These are phyloP conservation scores for Eilema caniola DNA, from an alignment of 2,888 invertebrate genomes.

Conservation along the genomic window DNA sequence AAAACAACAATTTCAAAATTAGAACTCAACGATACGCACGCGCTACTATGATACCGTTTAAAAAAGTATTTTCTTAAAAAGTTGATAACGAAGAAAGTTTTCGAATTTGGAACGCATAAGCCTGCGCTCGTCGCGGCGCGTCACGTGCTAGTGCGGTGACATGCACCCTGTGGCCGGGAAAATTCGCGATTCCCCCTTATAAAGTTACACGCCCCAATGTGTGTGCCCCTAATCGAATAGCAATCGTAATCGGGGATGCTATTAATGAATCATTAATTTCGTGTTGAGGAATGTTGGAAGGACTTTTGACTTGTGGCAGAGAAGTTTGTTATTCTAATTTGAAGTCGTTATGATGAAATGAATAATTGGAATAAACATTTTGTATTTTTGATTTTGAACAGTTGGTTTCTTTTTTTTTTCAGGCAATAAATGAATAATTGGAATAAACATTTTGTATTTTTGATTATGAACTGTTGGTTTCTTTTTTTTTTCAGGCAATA, in stretches of 20 bases:
- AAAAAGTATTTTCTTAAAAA: constrained; percentile 34
- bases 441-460: too few species aligned
- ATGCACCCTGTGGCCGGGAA: constrained; percentile 74
- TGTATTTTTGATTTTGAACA: too few species aligned
- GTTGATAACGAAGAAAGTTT: constrained; percentile 47
- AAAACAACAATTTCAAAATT: constrained; percentile 20
- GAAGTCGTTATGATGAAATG: constrained; percentile 23
- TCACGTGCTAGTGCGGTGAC: constrained; percentile 81
- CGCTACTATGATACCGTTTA: constrained; percentile 24
- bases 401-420: too few species aligned
- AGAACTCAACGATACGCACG: constrained; percentile 22
- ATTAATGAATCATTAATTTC: constrained; percentile 82
- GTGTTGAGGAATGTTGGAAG: constrained; percentile 59
- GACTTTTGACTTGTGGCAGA: constrained; percentile 64
- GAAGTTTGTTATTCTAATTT: constrained; percentile 43
- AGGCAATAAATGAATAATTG: too few species aligned
- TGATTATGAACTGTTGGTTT: too few species aligned
- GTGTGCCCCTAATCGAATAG: constrained; percentile 75
- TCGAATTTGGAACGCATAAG: constrained; percentile 72
- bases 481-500: neutral
- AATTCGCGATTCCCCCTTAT: constrained; percentile 75
- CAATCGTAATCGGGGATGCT: constrained; percentile 71
- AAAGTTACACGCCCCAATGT: constrained; percentile 57
- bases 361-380: constrained; percentile 24
- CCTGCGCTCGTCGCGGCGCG: constrained; percentile 80